Evolutionary conservation across 2,113 vertebrate species (phyloP), one percentile per base, ranked within the genome.

Genomic region (Mohoua ochrocephala): DNA sequence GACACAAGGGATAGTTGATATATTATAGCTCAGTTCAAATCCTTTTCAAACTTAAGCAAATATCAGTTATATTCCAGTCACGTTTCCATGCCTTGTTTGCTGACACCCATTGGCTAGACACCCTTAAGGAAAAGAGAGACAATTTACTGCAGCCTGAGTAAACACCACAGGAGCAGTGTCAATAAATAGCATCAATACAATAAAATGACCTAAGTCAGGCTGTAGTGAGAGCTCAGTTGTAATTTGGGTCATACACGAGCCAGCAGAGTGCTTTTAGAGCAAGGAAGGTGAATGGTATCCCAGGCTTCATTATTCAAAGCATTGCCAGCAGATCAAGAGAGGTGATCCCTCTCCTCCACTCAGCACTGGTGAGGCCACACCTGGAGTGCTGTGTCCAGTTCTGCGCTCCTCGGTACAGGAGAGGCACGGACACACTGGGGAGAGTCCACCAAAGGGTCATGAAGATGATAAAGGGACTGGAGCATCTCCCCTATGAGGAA

Each of bases 391-490:
- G 42, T 26, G 33, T 60, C 64, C 33, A 64, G 13, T 44, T 59
- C 61, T 69, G 39, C 21, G 10, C 26, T 90, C 61, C 14, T 45
- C 24, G n/a, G 37, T 23, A 39, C 53, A 33, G 57, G 10, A 73
- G 30, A 57, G 30, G 45, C 26, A 56, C 0, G 0, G 49, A 49
- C 27, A 19, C 76, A 28, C 16, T 18, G 41, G 16, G 56, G 23
- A 56, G 15, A 35, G 31, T n/a, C 52, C 37, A 67, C 8, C 0
- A 0, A 56, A 56, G 21, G 19, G 16, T 44, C 31, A 18, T 22
- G 24, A 83, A 78, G n/a, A 53, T 31, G 49, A 31, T 11, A n/a
- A 78, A 69, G 39, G 49, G 7, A 53, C 20, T 47, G 64, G n/a
- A 73, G 15, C 11, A 42, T 31, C 49, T 53, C 15, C 42, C 13